Evolutionary conservation across 2,888 invertebrate genomes (phyloP), one percentile per base, ranked within the genome.

Genomic region (Parnassius glacialis): DNA sequence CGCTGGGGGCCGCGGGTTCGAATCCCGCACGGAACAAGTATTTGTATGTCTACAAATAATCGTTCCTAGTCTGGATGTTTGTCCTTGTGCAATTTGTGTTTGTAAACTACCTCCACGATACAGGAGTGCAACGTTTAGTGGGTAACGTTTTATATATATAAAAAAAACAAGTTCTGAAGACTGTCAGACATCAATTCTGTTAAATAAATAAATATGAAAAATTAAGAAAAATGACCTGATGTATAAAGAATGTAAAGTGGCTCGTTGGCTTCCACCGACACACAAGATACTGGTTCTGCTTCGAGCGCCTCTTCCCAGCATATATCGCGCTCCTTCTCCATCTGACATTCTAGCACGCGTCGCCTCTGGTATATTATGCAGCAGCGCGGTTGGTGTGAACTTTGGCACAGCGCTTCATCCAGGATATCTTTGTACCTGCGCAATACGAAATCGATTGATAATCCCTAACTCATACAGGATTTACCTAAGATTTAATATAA

Each of bases 181-280:
- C 7, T 34, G 34, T 34, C 34, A 34, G 1, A 34, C 34, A 7
- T 34, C 7, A 7, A 34, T 34, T 34, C 0, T 34, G 5, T 34
- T 34, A 5, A 34, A 34, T 5, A 34, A 34, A 34, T 34, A 11
- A 11, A 43, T 43, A 13, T 59, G 62, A 56, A 41, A 16, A 54
- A 45, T 20, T n/a, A 47, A 55, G 5, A 48, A 48, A 25, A 47
- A 10, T 43, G 20, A 91, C 97, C 97, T 2, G 98, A 98, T 0
- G 98, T 98, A 79, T 98, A 98, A 5, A 98, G 91, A 65, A 98
- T 95, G 76, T 98, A 98, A 10, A 98, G 85, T 0, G 98, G 97
- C 73, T 98, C 96, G 73, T 96, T 97, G 1, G 98, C 96, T 73
- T 96, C 96, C 0, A 97, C 95, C 0, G 98, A 93, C 0, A 97